Base-by-base conservation (phyloP, 37 sponge, comb jelly and placozoan species). In the Petrosia ficiformis region DNA sequence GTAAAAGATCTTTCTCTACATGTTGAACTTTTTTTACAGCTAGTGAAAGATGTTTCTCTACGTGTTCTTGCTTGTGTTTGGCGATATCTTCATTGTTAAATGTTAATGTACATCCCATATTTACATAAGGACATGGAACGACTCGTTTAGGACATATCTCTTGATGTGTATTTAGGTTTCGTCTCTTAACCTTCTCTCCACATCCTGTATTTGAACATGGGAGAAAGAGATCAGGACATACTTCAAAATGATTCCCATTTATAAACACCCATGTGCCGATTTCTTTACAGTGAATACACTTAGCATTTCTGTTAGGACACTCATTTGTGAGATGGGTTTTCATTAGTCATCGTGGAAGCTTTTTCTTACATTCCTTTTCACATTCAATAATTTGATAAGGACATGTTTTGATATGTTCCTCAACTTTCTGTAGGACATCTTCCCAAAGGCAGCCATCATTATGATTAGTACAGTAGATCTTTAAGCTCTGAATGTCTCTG, bases 391-490 rank as follows among this genome's bases (percentile, higher is more conserved):
- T 2, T 1, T 65, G 32, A 28, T 41, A 76, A 29, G 34, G 14
- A 65, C 77, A 76, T 2, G 21, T 44, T 16, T 71, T 71, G 26
- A 76, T 26, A 35, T 76, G 77, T 4, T 14, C 42, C n/a, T 65
- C 76, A 35, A 44, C 43, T n/a, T 75, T 58, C 30, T 36, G 37
- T 35, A 82, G 35, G 42, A 14, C 3, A 14, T 70, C 83, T n/a
- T 63, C 24, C 83, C 83, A 82, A 5, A 68, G 6, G 42, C 83
- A 82, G 1, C 83, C 83, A 5, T 10, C 14, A 48, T 48, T 14
- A 48, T 8, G 10, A 39, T 75, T 74, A 41, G 61, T n/a, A 30
- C 83, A 82, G 26, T 61, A 42, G 37, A 80, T 67, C 59, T 72
- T 57, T 6, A 80, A 30, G n/a, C n/a, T n/a, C n/a, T n/a, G n/a